Base-by-base conservation (phyloP, 1,140 invertebrate genomes). In the Trichonephila inaurata region DNA sequence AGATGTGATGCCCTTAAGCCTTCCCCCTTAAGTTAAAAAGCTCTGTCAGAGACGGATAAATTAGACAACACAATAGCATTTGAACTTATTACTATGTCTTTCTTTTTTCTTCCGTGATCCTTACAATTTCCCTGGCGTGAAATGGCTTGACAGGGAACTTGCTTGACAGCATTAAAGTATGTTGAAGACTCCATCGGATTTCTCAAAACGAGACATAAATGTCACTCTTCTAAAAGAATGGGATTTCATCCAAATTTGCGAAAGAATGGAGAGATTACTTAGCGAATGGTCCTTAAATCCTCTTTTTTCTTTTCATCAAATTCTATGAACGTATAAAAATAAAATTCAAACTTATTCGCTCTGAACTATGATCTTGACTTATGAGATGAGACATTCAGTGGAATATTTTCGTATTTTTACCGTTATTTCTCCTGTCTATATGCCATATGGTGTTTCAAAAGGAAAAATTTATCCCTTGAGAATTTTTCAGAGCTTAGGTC, bases 211-310 rank as follows among this genome's bases (percentile, higher is more conserved):
- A 77, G 69, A 77, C 28, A 77, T 77, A 77, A 77, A 77, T 77
- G 69, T 77, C 69, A 77, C 69, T 77, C 28, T 77, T 77, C 16
- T 77, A 40, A 77, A 77, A 77, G 69, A 77, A 77, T 77, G 69
- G 28, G 69, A 18, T 33, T 77, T 77, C 69, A 24, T 19, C 33
- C 28, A 10, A 28, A 77, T 33, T 10, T 12, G 0, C 12, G 28
- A 77, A 77, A 77, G 69, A 77, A 77, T 77, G 69, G 69, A 40
- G 16, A 28, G 69, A 77, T 77, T 77, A 77, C 28, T 33, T 33
- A 16, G 28, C 69, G 18, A 33, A 10, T 4, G 18, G 12, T 51
- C 44, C 44, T 51, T 51, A 8, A 5, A 51, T 6, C 28, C 28
- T 28, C 28, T 28, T 6, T 6, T 6, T 51, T 51, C 44, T 8